phyloP scores from a whole-genome alignment of 2,888 invertebrate genomes.

The Rhynchonema sp. region DNA sequence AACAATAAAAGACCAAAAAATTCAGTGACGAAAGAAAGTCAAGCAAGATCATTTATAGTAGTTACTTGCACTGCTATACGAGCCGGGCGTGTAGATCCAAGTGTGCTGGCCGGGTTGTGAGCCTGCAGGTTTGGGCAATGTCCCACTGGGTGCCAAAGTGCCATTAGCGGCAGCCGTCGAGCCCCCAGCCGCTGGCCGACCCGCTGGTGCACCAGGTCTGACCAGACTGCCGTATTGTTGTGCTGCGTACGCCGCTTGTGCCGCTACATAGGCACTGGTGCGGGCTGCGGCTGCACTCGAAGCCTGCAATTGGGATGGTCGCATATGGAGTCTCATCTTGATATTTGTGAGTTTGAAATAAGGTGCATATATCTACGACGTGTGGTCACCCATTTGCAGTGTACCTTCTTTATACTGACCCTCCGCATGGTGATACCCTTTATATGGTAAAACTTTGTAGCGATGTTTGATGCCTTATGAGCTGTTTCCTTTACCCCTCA shows the following conservation, averaged over 20 bases:
- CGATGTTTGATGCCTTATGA: no score
- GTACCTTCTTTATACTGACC: no score
- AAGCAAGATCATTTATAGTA: constrained; percentile 11
- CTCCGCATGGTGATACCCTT: no score
- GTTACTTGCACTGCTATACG: constrained; percentile 15
- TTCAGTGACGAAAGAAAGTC: no score
- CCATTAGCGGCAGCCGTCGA: neutral
- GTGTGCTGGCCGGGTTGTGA: constrained; percentile 8
- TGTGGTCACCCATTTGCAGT: no score
- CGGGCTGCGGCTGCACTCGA: constrained; percentile 12
- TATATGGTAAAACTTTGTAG: no score
- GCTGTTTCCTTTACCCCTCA: no score
- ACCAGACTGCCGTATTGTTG: constrained; percentile 13
- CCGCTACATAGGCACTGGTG: constrained; percentile 19
- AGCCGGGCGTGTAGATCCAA: constrained; percentile 20
- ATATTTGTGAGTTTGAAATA: no score
- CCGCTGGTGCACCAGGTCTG: constrained; percentile 6
- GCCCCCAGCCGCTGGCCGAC: neutral
- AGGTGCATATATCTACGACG: no score
- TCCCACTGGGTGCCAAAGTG: neutral
- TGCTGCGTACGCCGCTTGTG: constrained; percentile 11
- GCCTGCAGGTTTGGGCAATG: constrained; percentile 1
- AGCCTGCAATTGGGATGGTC: neutral
- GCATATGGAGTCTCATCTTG: no score
- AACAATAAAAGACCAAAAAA: no score